phyloP scores from a whole-genome alignment of 35 echinoderm and acorn worm species.

The Apostichopus californicus region DNA sequence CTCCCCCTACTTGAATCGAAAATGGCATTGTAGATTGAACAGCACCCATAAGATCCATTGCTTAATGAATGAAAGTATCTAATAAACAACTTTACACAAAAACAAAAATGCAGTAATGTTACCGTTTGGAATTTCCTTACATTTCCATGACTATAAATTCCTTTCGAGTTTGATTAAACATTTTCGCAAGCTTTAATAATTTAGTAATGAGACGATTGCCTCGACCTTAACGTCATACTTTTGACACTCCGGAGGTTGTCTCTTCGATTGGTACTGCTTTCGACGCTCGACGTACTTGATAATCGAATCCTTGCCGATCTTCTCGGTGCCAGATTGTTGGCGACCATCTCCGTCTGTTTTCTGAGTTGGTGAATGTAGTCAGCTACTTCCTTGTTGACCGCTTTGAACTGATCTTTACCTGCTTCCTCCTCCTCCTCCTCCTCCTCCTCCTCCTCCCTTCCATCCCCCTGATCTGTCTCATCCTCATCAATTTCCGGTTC shows the following conservation, averaged over 20 bases:
- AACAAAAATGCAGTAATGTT: too few relatives aligned
- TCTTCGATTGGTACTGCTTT: background rate
- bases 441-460: background rate
- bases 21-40: too few relatives aligned
- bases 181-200: background rate
- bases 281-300: background rate
- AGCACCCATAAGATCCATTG: too few relatives aligned
- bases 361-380: background rate
- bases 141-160: too few relatives aligned
- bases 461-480: background rate
- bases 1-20: too few relatives aligned
- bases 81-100: too few relatives aligned
- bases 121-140: too few relatives aligned
- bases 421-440: too few relatives aligned
- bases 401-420: background rate
- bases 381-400: background rate
- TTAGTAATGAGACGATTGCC: background rate
- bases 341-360: background rate
- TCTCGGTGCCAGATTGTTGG: background rate
- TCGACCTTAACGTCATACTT: background rate
- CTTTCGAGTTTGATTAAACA: too few relatives aligned
- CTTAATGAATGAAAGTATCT: too few relatives aligned
- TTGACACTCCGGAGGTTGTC: background rate
- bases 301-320: background rate
- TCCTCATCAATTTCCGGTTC: background rate